Evolutionary conservation across 2,113 vertebrate genomes (phyloP).

Genomic region (Oriolus oriolus): DNA sequence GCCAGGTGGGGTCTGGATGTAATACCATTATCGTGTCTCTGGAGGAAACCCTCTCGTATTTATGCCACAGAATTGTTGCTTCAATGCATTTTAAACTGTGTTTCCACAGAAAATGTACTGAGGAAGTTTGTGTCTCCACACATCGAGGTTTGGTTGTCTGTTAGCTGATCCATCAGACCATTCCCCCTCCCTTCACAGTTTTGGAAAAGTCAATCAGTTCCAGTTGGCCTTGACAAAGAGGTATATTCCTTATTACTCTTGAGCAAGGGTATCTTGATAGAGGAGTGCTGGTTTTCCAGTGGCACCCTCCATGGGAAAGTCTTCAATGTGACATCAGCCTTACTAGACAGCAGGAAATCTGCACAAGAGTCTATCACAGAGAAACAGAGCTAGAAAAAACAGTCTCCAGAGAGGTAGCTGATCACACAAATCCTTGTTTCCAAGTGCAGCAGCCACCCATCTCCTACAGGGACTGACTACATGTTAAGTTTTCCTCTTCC

Average conservation of each 20-base stretch:
- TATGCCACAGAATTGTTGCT: neutral
- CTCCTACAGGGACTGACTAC: neutral
- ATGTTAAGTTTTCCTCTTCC: neutral
- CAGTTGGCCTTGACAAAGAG: neutral
- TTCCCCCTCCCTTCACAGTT: neutral
- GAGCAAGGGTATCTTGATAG: neutral
- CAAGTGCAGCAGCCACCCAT: neutral
- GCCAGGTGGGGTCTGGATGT: neutral
- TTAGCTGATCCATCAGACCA: neutral
- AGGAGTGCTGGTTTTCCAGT: neutral
- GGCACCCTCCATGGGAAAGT: neutral
- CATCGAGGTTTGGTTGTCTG: accelerated
- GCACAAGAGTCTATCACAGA: accelerated
- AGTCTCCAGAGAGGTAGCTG: neutral
- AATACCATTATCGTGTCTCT: neutral
- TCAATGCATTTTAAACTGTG: neutral
- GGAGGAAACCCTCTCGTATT: neutral
- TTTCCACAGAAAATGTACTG: neutral
- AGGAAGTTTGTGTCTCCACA: neutral
- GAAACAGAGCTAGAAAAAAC: neutral
- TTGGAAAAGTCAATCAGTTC: neutral
- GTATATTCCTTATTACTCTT: neutral
- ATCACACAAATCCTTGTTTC: neutral
- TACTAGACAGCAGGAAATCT: neutral
- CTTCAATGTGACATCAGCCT: neutral